Evolutionary conservation across 2,888 invertebrate species (phyloP), one percentile per base, ranked within the genome.

Genomic region (Mechanitis mazaeus): DNA sequence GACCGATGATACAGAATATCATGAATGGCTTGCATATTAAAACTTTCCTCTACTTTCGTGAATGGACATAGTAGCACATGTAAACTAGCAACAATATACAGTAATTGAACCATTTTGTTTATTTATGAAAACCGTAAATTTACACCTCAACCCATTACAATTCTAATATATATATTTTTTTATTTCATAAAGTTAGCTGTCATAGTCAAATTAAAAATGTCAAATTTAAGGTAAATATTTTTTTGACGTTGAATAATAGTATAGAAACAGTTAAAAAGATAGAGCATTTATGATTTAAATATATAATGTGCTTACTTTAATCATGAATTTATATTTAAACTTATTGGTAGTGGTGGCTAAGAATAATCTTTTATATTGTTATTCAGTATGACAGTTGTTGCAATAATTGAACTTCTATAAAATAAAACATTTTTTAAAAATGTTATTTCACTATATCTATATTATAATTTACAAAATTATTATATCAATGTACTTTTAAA

Each of bases 31-130:
- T 99, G 99, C 63, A 98, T 91, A 90, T 98, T 99, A 84, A 99
- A 99, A 87, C 98, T 99, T 91, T 99, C 99, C 88, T 99, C 99
- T 58, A 99, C 99, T 94, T 99, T 99, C 3, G 98, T 98, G 81
- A 95, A 98, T 59, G 99, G 99, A 78, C 98, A 97, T 73, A 95
- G 92, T 67, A 97, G 82, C 63, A 98, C 88, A 83, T 97, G 96
- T 72, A 95, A 92, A 72, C 93, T 92, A 64, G 95, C 95, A 72
- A 95, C 91, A 71, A 95, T 85, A 80, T 94, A 92, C 74, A 95
- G 85, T 81, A 95, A 87, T 77, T 94, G 92, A 81, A 94, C 94
- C 95, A 96, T 95, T 80, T 84, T 79, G 77, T 72, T 67, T 61
- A 63, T 64, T 67, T 62, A 65, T 67, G 70, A 69, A 71, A 69